A percentile compares a stretch with the other conserved stretches of the same genome.
Evolutionary conservation across 2,113 vertebrate species (phyloP).

Genomic region (Eclectus roratus): DNA sequence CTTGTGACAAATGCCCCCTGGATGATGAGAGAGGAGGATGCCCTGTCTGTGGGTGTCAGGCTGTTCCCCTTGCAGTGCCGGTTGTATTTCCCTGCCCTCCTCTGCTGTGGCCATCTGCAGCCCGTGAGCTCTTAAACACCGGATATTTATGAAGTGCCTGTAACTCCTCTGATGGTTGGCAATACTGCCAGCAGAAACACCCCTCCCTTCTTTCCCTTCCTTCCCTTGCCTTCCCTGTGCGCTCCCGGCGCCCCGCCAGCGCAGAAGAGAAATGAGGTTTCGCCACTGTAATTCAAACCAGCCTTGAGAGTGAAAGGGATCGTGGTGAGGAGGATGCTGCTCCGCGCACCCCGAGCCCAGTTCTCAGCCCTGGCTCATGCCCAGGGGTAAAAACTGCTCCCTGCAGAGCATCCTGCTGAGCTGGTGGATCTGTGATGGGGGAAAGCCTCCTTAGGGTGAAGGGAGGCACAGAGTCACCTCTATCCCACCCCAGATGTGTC

Average conservation of each 20-base stretch:
- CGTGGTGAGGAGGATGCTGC: not conserved
- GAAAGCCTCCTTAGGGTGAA: rapidly evolving
- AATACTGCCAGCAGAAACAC: not conserved
- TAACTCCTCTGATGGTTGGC: not conserved
- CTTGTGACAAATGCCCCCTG: rapidly evolving
- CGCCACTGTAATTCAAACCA: not conserved
- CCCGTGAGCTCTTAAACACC: not conserved
- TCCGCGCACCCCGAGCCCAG: not conserved
- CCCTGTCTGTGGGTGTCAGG: not conserved
- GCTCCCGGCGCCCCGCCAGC: not conserved
- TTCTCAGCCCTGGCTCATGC: not conserved
- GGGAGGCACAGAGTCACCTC: not conserved
- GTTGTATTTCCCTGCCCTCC: not conserved
- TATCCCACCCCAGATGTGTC: not conserved
- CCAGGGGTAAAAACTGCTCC: not conserved
- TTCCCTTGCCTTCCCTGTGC: not conserved
- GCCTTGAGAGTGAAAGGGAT: not conserved
- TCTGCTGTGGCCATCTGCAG: not conserved
- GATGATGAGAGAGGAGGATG: rapidly evolving
- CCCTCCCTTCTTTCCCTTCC: not conserved
- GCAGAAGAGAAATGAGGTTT: not conserved
- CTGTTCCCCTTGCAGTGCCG: too few relatives aligned
- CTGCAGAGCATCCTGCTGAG: not conserved
- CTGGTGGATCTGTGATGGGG: not conserved
- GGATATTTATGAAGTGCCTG: not conserved